Percentiles rank a stretch among this genome's conserved stretches.
Evolutionary conservation across 2,113 vertebrate species (phyloP).

Genomic region (Silurus meridionalis): DNA sequence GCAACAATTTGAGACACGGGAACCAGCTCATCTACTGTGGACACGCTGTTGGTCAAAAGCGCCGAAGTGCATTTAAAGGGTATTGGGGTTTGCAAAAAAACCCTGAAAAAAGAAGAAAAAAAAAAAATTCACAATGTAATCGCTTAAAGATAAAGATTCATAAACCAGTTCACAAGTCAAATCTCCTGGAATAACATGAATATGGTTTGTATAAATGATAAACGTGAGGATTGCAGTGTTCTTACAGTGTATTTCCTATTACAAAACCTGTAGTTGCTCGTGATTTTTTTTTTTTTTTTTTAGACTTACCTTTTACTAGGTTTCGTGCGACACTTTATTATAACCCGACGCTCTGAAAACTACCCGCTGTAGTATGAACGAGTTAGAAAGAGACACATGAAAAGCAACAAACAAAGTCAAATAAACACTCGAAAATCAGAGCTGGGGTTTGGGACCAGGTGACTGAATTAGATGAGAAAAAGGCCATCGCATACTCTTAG

Average conservation of each 20-base stretch:
- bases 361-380: background rate
- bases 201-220: background rate
- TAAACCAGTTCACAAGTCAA: background rate
- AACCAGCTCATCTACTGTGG: no score
- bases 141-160: conserved; percentile 8
- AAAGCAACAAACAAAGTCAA: background rate
- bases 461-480: conserved; percentile 19
- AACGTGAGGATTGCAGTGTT: background rate
- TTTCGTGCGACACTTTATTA: background rate
- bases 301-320: background rate
- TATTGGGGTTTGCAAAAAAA: background rate
- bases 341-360: background rate
- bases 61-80: conserved; percentile 35
- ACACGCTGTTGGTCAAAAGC: conserved; percentile 7
- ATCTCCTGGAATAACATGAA: background rate
- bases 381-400: background rate
- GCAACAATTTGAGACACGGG: background rate
- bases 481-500: background rate
- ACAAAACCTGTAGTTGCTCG: no score
- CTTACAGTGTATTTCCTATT: conserved; percentile 12
- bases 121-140: conserved; percentile 27
- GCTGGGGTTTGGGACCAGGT: background rate
- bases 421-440: background rate
- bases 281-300: background rate
- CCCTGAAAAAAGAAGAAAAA: background rate